Base-by-base conservation (phyloP, 2,888 invertebrate species). In the Ptychoptera contaminata region DNA sequence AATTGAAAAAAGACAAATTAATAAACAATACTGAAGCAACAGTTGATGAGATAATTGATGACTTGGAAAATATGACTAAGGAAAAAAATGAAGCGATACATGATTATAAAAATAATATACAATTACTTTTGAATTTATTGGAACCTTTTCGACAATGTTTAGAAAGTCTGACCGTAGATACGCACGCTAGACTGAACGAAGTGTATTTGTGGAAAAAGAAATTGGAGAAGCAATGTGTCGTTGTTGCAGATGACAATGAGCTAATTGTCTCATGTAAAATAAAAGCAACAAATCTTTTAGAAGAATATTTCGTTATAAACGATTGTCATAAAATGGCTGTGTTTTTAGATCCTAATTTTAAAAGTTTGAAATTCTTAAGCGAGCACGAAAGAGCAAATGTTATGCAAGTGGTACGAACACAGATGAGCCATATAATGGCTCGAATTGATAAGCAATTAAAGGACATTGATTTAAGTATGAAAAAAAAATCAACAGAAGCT, bases 171-270 rank as follows among this genome's bases (percentile, higher is more conserved):
- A 30, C 34, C 32, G 37, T 37, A 8, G 32, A 31, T 23, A 42
- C 16, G 16, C 16, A 31, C 36, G 39, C 47, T 6, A 42, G 48
- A 8, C 35, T 46, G 6, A 48, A 47, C 35, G 40, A 46, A 44
- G 47, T 49, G 12, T 49, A 47, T 36, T 47, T 49, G 32, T 49
- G 49, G 49, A 45, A 42, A 11, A 46, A 47, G 16, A 49, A 49
- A 37, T 38, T 49, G 23, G 42, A 46, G 37, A 49, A 46, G 34
- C 39, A 44, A 40, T 47, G 44, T 37, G 29, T 37, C 4, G 36
- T 37, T 16, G 37, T 40, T 10, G 15, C 31, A 10, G 40, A 16
- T 15, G 46, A 46, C 11, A 37, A 35, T 9, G 40, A 48, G 35
- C 15, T 45, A 8, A 31, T 43, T n/a, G 39, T 46, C 30, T 40